Evolutionary conservation across 2,888 invertebrate species (phyloP), one percentile per base, ranked within the genome.

Genomic region (Teleiodes luculella): DNA sequence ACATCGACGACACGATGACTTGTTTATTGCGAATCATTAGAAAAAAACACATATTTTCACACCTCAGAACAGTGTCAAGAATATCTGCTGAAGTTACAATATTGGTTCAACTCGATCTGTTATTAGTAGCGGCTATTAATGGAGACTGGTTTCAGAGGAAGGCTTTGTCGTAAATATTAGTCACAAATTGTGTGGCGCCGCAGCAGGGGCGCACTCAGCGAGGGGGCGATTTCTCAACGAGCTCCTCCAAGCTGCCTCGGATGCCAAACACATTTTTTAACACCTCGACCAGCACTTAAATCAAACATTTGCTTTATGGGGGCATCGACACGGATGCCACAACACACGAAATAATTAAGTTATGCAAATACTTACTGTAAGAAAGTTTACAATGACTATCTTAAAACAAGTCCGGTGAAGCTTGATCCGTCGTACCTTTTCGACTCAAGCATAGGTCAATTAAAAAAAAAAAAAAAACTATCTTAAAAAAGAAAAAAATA

Each of bases 221-320:
- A 83, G 86, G 83, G 87, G 86, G 76, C 88, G 78, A 88, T 87
- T 86, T 86, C 82, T 88, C 88, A 86, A 81, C 80, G 72, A 72
- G 70, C 49, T 49, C 45, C 45, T 33, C 8, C 39, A 30, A 28
- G 72, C 76, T 78, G 79, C 83, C 83, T 83, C 77, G 69, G 76
- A 73, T 78, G 80, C 80, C 83, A 84, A 82, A 86, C 84, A 83
- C 80, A 88, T 85, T 88, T 87, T 80, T 89, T 88, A 88, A 89
- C 88, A 89, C 88, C 86, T 76, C 66, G 67, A 41, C 35, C 73
- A 66, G 67, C 72, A 66, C 70, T 79, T 88, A 86, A 87, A 86
- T 87, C 84, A 86, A 78, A 76, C 67, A 69, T 76, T 80, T 86
- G 72, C 75, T 83, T 84, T 84, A 84, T 80, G 81, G 67, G 78